These are phyloP conservation scores for Drosophila suzukii DNA, from an alignment of 1,140 invertebrate species.

Conservation along the genomic window DNA sequence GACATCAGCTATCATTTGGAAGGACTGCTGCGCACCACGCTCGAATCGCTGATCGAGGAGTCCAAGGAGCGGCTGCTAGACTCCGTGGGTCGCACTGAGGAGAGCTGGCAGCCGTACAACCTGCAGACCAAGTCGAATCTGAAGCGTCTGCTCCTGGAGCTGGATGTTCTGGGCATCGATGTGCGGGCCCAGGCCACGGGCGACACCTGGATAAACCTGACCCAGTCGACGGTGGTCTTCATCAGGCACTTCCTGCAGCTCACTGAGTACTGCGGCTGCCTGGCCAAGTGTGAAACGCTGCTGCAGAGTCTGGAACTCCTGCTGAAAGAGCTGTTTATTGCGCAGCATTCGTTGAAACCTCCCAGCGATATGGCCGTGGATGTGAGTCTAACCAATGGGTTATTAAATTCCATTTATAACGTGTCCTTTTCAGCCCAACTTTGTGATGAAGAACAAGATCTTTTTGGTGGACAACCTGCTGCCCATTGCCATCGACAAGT, in stretches of 20 bases:
- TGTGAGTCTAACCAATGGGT: slow-evolving; percentile 49
- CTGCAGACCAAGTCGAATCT: slow-evolving; percentile 86
- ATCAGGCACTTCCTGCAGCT: slow-evolving; percentile 76
- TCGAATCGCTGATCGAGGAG: slow-evolving; percentile 85
- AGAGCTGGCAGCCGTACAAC: slow-evolving; percentile 90
- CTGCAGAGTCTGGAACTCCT: slow-evolving; percentile 68
- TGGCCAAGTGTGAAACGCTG: slow-evolving; percentile 77
- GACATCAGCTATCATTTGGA: slow-evolving; percentile 93
- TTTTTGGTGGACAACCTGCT: slow-evolving; percentile 79
- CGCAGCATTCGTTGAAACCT: slow-evolving; percentile 77
- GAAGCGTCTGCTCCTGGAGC: slow-evolving; percentile 84
- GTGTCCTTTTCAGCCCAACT: slow-evolving; percentile 69
- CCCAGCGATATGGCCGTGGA: slow-evolving; percentile 73
- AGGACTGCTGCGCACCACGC: slow-evolving; percentile 89
- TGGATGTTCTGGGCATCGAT: slow-evolving; percentile 85
- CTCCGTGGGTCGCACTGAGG: slow-evolving; percentile 90
- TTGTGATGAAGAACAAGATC: slow-evolving; percentile 81
- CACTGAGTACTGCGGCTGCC: slow-evolving; percentile 72
- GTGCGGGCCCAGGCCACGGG: slow-evolving; percentile 75
- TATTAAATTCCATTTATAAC: not conserved
- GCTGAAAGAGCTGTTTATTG: slow-evolving; percentile 71
- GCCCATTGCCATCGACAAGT: slow-evolving; percentile 78
- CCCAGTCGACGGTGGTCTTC: slow-evolving; percentile 80
- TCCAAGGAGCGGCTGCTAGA: slow-evolving; percentile 85
- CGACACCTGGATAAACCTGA: slow-evolving; percentile 83